Conservation (phyloP, 2,113 vertebrate species). For the Ophiodon elongatus region DNA sequence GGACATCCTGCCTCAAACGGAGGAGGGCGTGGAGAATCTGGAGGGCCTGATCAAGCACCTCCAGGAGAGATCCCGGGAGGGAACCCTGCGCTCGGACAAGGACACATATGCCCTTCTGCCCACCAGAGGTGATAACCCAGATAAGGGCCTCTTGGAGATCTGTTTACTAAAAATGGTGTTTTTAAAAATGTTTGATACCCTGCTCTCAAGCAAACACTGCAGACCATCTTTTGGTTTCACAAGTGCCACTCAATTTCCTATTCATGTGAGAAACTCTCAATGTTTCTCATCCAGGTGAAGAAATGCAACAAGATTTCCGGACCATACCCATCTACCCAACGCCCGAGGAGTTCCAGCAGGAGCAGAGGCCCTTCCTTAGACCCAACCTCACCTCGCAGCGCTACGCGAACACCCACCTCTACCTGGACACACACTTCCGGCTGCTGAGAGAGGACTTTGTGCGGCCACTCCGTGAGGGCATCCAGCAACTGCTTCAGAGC, state of each 20-base stretch:
- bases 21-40: conserved; percentile 84
- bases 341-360: conserved; percentile 86
- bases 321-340: conserved; percentile 90
- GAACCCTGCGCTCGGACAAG: conserved; percentile 87
- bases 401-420: conserved; percentile 87
- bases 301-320: conserved; percentile 82
- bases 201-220: not conserved
- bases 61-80: conserved; percentile 88
- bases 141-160: conserved; percentile 13
- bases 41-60: conserved; percentile 85
- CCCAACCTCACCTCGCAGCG: conserved; percentile 87
- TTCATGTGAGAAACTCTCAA: not conserved
- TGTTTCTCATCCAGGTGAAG: conserved; percentile 61
- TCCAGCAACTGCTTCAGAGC: conserved; percentile 86
- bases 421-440: conserved; percentile 96
- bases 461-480: conserved; percentile 91
- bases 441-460: conserved; percentile 96
- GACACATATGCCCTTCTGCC: conserved; percentile 86
- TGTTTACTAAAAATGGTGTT: not conserved
- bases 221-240: not conserved
- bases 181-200: not conserved
- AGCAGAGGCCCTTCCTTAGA: conserved; percentile 88
- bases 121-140: conserved; percentile 28
- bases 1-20: conserved; percentile 80
- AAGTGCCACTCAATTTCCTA: not conserved